phyloP scores from a whole-genome alignment of 2,888 invertebrate genomes.

The Coelogynopora nodosa region DNA sequence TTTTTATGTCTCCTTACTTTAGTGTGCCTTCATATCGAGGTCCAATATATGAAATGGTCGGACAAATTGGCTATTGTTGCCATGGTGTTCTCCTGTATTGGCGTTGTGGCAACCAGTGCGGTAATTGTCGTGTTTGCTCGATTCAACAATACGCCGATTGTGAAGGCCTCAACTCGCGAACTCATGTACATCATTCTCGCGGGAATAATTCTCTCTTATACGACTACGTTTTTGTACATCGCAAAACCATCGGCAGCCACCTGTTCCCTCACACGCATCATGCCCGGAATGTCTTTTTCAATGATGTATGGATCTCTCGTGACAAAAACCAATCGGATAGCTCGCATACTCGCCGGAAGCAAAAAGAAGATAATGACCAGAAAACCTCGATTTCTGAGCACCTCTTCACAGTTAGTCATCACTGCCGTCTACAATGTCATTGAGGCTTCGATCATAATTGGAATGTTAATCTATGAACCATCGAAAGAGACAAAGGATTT shows the following conservation, averaged over 20 bases:
- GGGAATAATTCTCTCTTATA: constrained; percentile 57
- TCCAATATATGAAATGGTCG: constrained; percentile 68
- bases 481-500: constrained; percentile 65
- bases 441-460: constrained; percentile 73
- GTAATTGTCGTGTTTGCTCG: constrained; percentile 76
- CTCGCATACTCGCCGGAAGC: constrained; percentile 91
- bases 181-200: constrained; percentile 76
- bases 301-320: constrained; percentile 92
- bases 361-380: constrained; percentile 83
- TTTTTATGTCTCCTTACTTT: constrained; percentile 46
- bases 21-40: constrained; percentile 67
- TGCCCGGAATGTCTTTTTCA: constrained; percentile 90
- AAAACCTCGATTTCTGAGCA: constrained; percentile 79
- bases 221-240: constrained; percentile 80
- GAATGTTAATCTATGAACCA: constrained; percentile 67
- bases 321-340: constrained; percentile 94
- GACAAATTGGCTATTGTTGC: constrained; percentile 69
- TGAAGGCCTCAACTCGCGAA: constrained; percentile 80
- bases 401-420: constrained; percentile 67
- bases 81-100: constrained; percentile 73
- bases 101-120: constrained; percentile 75
- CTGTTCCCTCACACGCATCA: constrained; percentile 81
- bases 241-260: constrained; percentile 73
- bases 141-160: constrained; percentile 88
- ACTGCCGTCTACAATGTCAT: constrained; percentile 80